Evolutionary conservation across 1,140 invertebrate species (phyloP), one percentile per base, ranked within the genome.

Genomic region (Tyrophagus putrescentiae): DNA sequence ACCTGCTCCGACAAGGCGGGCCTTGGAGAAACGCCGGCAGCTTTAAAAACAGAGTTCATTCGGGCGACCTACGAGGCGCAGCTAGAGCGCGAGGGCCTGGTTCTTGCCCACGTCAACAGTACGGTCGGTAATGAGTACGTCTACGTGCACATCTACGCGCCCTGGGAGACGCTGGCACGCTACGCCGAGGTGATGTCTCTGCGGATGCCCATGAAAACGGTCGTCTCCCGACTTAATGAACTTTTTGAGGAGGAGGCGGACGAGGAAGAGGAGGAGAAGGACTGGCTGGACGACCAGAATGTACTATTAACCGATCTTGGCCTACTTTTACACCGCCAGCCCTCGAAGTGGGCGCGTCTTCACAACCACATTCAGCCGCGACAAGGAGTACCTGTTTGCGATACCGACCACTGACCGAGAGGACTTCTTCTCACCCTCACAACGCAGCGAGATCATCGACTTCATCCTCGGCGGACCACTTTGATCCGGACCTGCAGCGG

Each of bases 101-200:
- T 45, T 4, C 28, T 59, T 7, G 18, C n/a, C 13, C 39, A 45
- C n/a, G n/a, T 42, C 11, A n/a, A 42, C 11, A 59, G 57, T 45
- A 18, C 39, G n/a, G 57, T 41, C 5, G 39, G n/a, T 13, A 42
- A 42, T 25, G 39, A 59, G 13, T 42, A 44, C n/a, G 33, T 13
- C 27, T 59, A 33, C 68, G 69, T 80, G 13, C 80, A 88, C 78
- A 81, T 96, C 62, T 87, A 94, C 73, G 86, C 86, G n/a, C 85
- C 92, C 0, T 76, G 80, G 67, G 78, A 84, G 69, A 85, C 97
- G 4, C 72, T 97, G 48, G 78, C 81, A 64, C 79, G 86, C 66
- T 95, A 96, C 74, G 84, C 87, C 57, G 93, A 97, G 75, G 83
- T 96, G 66, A 77, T 95, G 65, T 92, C 92, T 71, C 77, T 97